Evolutionary conservation across 2,888 invertebrate genomes (phyloP), one percentile per base, ranked within the genome.

Genomic region (Acleris literana): DNA sequence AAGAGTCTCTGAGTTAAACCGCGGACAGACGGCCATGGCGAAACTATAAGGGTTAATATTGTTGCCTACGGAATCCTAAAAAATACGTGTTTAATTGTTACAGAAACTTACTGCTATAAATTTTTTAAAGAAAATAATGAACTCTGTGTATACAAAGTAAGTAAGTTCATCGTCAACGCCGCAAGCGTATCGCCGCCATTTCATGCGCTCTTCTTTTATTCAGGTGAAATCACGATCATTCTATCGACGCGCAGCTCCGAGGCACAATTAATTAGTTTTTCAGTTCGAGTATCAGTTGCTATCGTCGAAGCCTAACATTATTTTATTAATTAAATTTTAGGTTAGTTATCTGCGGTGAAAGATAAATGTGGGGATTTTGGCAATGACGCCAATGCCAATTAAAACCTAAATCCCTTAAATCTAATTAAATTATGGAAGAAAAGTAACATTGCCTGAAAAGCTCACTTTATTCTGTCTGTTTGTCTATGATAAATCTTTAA

Each of bases 261-360:
- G 48, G 29, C 61, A 46, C 22, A 22, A 43, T 53, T 53, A 54
- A 61, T 61, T 53, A 61, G 29, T 43, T 53, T 44, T 49, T 46
- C 58, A 33, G 9, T 25, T 17, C 25, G 25, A 39, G 16, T 33
- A 33, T 51, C 9, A n/a, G 13, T 52, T 13, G n/a, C 11, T 52
- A 44, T 61, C 17, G 53, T 39, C 17, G 1, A 22, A 18, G 20
- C 46, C 54, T 62, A 29, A 54, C 20, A 29, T 29, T 16, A 9
- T 57, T 46, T 46, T 46, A 33, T 62, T 62, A 54, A 48, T 46
- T 54, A 61, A 54, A 54, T 16, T 33, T 44, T 29, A 48, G 53
- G 33, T 53, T 16, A 25, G 22, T 43, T 48, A 22, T 25, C 17
- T 61, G 18, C 25, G 33, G 54, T 62, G 25, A 25, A 44, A 46